These are phyloP conservation scores for Dexiosoma caninum DNA, from an alignment of 2,888 invertebrate genomes.

Conservation along the genomic window DNA sequence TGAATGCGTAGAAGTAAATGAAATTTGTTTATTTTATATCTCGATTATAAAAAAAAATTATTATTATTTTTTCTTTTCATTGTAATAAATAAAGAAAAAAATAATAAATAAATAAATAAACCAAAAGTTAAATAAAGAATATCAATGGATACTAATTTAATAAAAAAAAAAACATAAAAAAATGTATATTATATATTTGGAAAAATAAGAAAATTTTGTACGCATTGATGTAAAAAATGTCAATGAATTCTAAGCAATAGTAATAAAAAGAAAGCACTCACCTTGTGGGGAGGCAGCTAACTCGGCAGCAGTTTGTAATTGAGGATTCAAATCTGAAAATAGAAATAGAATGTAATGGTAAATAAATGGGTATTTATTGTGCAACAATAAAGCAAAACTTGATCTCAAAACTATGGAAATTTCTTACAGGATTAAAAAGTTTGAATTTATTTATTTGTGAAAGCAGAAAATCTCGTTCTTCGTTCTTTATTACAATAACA, in stretches of 20 bases:
- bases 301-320: conserved; percentile 81
- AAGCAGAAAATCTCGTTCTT: too few species aligned
- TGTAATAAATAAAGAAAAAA: conserved; percentile 64
- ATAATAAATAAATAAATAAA: conserved; percentile 68
- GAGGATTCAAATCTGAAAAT: conserved; percentile 76
- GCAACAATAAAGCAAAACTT: too few species aligned
- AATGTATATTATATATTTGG: conserved; percentile 37
- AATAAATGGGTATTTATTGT: too few species aligned
- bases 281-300: conserved; percentile 92
- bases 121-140: conserved; percentile 69
- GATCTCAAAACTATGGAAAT: too few species aligned
- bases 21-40: conserved; percentile 54
- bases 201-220: conserved; percentile 62
- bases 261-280: conserved; percentile 79
- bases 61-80: conserved; percentile 58
- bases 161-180: conserved; percentile 51
- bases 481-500: too few species aligned
- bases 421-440: too few species aligned
- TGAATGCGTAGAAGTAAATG: conserved; percentile 63
- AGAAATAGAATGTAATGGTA: too few species aligned
- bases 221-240: conserved; percentile 64
- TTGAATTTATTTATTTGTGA: too few species aligned
- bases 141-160: conserved; percentile 62
- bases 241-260: conserved; percentile 62
- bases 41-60: conserved; percentile 49